Evolutionary conservation across 2,797 vertebrate species (phyloP), one percentile per base, ranked within the genome.

Genomic region (Melanogrammus aeglefinus): DNA sequence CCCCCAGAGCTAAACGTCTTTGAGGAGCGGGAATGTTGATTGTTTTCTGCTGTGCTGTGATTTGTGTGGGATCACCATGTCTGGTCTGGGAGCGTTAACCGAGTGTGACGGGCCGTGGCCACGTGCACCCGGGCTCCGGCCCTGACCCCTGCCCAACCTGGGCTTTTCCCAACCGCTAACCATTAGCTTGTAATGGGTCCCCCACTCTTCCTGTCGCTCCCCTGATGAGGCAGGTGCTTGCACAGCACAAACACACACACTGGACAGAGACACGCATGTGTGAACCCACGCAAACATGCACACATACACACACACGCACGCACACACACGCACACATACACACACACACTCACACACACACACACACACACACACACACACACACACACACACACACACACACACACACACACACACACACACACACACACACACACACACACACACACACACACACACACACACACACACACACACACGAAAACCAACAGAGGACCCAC

Each of bases 181-280:
- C 84, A 92, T 93, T 91, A 92, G 63, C 12, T 81, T 86, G 88
- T 93, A 93, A 94, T 93, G 91, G 90, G 79, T 18, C 80, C 80
- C 83, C 75, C 75, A 2, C 1, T 74, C 77, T 80, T 29, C 72
- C 14, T 77, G 80, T 78, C 72, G 10, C 36, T 27, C 76, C 89
- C 89, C 87, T 81, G 76, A 78, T 74, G 76, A 77, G 72, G 78
- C 88, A 89, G 87, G 88, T 90, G 86, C 78, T 84, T 86, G 72
- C 66, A 35, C 76, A 36, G 6, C 35, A 36, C 35, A 33, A 33
- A 36, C 35, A 36, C 35, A 36, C 35, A 36, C 35, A 36, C 35
- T 0, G 6, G 5, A 36, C 35, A 7, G 31, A 33, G 31, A 81
- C 69, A 71, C 21, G 6, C 72, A 73, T 31, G 18, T 5, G 18